phyloP scores from a whole-genome alignment of 2,113 vertebrate genomes.

The Channa maculata region DNA sequence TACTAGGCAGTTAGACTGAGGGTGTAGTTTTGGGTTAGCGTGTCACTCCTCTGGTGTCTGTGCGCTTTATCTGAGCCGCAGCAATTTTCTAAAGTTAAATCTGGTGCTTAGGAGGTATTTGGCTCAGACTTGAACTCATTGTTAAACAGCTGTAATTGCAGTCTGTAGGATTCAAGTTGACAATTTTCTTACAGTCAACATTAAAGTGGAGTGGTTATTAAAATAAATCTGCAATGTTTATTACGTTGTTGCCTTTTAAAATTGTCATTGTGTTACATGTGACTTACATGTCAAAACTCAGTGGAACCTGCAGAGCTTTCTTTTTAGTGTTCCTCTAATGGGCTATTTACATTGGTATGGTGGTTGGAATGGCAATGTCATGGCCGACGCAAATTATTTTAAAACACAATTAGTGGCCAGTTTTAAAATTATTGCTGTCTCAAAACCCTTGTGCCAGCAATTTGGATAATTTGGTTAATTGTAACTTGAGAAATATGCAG shows the following conservation, averaged over 20 bases:
- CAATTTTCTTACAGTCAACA: neutral
- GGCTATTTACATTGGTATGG: neutral
- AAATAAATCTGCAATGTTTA: neutral
- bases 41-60: slow-evolving; percentile 8
- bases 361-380: neutral
- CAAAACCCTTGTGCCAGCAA: no score
- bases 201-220: neutral
- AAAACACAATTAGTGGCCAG: no score
- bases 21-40: slow-evolving; percentile 6
- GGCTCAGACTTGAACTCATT: neutral
- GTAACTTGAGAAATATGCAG: neutral
- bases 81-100: neutral
- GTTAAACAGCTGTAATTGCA: neutral
- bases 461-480: neutral
- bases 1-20: neutral
- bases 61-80: neutral
- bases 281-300: neutral
- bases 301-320: neutral
- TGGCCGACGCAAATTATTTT: neutral
- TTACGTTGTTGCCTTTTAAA: neutral
- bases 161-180: neutral
- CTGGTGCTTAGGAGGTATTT: slow-evolving; percentile 12
- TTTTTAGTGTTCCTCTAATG: neutral
- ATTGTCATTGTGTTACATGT: neutral
- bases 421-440: no score